Base-by-base conservation (phyloP, 2,888 invertebrate species). In the Hydrotaea diabolus region DNA sequence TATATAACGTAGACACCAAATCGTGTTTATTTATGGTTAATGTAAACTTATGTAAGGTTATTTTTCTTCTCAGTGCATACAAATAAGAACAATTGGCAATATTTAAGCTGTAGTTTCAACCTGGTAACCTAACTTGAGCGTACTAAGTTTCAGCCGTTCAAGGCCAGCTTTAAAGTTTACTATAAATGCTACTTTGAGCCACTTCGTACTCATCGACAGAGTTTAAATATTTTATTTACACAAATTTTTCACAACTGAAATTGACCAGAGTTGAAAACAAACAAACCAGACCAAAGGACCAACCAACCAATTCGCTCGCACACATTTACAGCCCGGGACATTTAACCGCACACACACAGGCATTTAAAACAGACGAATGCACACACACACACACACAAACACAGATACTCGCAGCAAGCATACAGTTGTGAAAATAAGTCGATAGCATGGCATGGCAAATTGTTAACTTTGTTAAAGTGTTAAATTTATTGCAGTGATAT, bases 401-500 rank as follows among this genome's bases (percentile, higher is more conserved):
- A 15, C 2, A 46, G 46, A 69, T 19, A 21, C 2, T 4, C n/a
- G 23, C 59, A 62, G n/a, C 13, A 43, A 13, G 36, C 64, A 31
- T 39, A 2, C 66, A 39, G 43, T 13, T 36, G n/a, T n/a, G 23
- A 17, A 69, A 66, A 69, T 69, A 69, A 69, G 69, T 69, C 69
- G 69, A 79, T 79, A 59, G 31, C 57, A 73, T 73, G 55, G 55
- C 59, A 26, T 80, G 71, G 80, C 72, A 80, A 84, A 84, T 80
- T 78, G 80, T 80, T 84, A 78, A 84, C 77, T 75, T 59, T 36
- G 71, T 80, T 83, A 80, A 83, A 83, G 83, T 80, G 77, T 80
- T 80, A 57, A 84, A 84, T 84, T 80, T 84, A 84, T 84, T 78
- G 64, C 80, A 57, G 71, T 76, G 83, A 80, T 84, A 84, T 75